Conservation (phyloP, 2,888 invertebrate genomes). For the Parnassius mnemosyne region DNA sequence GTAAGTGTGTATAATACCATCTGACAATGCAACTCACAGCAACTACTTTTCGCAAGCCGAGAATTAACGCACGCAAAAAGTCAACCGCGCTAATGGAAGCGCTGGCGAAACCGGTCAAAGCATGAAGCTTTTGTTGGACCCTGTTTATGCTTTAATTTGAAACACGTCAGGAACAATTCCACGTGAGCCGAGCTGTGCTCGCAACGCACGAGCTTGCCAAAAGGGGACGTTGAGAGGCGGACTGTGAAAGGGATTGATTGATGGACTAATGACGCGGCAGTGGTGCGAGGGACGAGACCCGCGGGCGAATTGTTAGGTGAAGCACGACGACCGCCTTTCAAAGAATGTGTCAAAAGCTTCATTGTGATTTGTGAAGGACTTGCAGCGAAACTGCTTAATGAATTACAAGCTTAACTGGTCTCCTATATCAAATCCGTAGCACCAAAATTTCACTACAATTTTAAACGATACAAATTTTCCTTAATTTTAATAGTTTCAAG, state of each 20-base stretch:
- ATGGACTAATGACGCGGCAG: slow-evolving; percentile 26
- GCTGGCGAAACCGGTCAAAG: slow-evolving; percentile 8
- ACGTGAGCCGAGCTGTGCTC: not conserved
- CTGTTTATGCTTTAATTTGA: slow-evolving; percentile 15
- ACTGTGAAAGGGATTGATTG: slow-evolving; percentile 29
- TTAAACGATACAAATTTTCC: no score
- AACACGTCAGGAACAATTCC: slow-evolving; percentile 13
- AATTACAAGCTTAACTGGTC: no score
- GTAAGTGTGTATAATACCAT: no score
- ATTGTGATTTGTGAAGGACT: no score
- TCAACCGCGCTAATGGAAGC: slow-evolving; percentile 12
- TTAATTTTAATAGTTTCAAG: no score
- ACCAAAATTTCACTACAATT: no score
- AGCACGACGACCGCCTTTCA: not conserved
- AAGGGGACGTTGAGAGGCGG: slow-evolving; percentile 8
- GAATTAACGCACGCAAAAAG: slow-evolving; percentile 11
- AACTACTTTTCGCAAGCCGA: slow-evolving; percentile 2
- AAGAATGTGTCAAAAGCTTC: not conserved
- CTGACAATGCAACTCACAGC: not conserved
- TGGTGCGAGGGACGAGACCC: slow-evolving; percentile 9
- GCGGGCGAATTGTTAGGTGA: slow-evolving; percentile 20
- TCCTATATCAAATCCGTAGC: no score
- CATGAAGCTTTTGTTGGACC: slow-evolving; percentile 5
- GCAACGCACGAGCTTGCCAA: slow-evolving; percentile 9
- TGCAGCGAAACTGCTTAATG: no score